Percentiles rank a stretch among this genome's conserved stretches.
phyloP scores from a whole-genome alignment of 1,140 invertebrate genomes.

The Hylyphantes graminicola region DNA sequence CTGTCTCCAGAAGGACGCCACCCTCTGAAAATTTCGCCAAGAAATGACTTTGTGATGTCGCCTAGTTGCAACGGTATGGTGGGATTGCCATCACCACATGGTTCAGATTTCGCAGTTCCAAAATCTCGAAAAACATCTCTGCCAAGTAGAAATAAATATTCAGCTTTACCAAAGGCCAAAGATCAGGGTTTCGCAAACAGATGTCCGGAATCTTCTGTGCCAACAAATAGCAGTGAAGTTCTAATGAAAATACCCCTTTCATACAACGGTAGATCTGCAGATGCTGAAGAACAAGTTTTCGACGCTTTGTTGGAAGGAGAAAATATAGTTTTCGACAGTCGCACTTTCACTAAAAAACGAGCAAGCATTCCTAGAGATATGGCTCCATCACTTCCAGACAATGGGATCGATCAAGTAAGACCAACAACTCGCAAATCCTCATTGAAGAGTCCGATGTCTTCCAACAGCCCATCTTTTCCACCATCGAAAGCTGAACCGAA shows the following conservation, averaged over 20 bases:
- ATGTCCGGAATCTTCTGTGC: neutral
- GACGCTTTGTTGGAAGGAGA: neutral
- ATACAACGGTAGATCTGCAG: neutral
- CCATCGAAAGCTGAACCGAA: neutral
- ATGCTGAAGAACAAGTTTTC: neutral
- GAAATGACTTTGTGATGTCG: neutral
- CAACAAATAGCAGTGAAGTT: neutral
- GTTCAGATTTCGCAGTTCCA: neutral
- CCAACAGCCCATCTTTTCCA: neutral
- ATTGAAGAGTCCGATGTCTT: neutral
- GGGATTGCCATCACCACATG: neutral
- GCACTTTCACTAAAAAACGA: conserved; percentile 50
- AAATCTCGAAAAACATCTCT: neutral
- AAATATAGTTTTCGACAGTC: conserved; percentile 18
- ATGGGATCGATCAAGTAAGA: too few relatives aligned
- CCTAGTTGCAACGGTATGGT: conserved; percentile 43
- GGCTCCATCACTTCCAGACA: conserved; percentile 11
- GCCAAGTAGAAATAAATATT: neutral
- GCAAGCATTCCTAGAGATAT: conserved; percentile 7
- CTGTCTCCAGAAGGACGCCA: conserved; percentile 12
- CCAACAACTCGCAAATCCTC: too few relatives aligned
- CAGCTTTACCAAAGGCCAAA: neutral
- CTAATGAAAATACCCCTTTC: neutral
- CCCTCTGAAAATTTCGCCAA: neutral
- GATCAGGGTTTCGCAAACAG: neutral